These are phyloP conservation scores for Porites cylindrica DNA, from an alignment of 92 coral and sea anemone genomes.

Conservation along the genomic window DNA sequence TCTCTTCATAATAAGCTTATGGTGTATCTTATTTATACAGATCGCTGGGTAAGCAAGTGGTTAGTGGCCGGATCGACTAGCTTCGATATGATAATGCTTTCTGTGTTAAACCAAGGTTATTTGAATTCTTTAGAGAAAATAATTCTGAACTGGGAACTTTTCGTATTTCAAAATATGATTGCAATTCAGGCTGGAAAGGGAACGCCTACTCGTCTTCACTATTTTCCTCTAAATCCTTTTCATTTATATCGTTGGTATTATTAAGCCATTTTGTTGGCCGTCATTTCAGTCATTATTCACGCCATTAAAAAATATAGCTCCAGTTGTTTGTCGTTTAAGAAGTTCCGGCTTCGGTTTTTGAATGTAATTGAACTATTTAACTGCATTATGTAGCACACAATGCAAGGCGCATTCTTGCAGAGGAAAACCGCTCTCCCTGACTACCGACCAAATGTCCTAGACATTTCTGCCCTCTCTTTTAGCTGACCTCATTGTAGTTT, in stretches of 20 bases:
- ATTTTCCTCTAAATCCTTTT: not conserved
- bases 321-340: not conserved
- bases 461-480: not conserved
- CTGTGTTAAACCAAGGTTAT: too few species aligned
- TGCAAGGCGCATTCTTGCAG: constrained; percentile 36
- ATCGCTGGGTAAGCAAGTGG: too few species aligned
- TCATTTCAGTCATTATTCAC: not conserved
- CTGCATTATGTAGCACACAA: constrained; percentile 26
- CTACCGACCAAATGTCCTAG: constrained; percentile 14
- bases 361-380: constrained; percentile 43
- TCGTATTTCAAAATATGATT: too few species aligned
- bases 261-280: not conserved
- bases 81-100: too few species aligned
- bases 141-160: too few species aligned
- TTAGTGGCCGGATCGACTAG: too few species aligned
- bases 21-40: too few species aligned
- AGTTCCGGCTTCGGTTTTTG: not conserved
- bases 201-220: not conserved
- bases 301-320: not conserved
- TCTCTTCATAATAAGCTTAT: too few species aligned
- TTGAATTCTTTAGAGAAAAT: too few species aligned
- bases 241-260: not conserved
- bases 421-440: constrained; percentile 23
- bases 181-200: not conserved
- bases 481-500: not conserved